These are phyloP conservation scores for Athripsodes cinereus DNA, from an alignment of 2,888 invertebrate species.

Conservation along the genomic window DNA sequence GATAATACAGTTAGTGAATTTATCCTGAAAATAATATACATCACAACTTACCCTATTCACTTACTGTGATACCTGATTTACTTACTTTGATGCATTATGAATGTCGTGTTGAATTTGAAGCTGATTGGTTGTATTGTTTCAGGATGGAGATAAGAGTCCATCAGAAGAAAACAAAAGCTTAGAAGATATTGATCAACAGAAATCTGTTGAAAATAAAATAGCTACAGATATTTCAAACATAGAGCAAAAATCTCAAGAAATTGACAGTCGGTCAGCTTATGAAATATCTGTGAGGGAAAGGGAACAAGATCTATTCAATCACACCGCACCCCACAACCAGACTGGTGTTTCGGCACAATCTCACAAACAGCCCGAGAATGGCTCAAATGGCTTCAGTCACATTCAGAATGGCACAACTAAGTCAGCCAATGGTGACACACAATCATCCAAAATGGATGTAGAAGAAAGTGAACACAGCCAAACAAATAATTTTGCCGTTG, in stretches of 20 bases:
- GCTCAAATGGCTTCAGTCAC: slow-evolving; percentile 15
- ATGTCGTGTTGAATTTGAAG: neutral
- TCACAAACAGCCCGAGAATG: slow-evolving; percentile 10
- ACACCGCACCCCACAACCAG: slow-evolving; percentile 23
- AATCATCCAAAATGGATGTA: slow-evolving; percentile 8
- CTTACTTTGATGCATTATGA: neutral
- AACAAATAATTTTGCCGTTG: slow-evolving; percentile 20
- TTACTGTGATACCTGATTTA: no score
- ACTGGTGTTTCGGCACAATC: slow-evolving; percentile 1
- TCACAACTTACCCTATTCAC: no score
- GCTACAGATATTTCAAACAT: slow-evolving; percentile 9
- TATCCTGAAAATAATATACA: no score
- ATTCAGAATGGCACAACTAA: slow-evolving; percentile 19
- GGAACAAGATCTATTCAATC: slow-evolving; percentile 24
- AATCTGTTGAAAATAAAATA: slow-evolving; percentile 17
- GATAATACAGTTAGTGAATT: no score
- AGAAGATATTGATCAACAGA: slow-evolving; percentile 21
- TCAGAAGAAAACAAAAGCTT: slow-evolving; percentile 25
- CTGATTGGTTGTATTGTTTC: slow-evolving; percentile 4
- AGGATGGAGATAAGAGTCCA: slow-evolving; percentile 28
- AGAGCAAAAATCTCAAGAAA: neutral
- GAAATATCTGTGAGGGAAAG: slow-evolving; percentile 25
- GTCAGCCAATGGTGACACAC: slow-evolving; percentile 17
- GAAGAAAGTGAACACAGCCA: slow-evolving; percentile 20
- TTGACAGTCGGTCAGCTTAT: slow-evolving; percentile 22